Base-by-base conservation (phyloP, 2,113 vertebrate species). In the Leptodactylus fuscus region DNA sequence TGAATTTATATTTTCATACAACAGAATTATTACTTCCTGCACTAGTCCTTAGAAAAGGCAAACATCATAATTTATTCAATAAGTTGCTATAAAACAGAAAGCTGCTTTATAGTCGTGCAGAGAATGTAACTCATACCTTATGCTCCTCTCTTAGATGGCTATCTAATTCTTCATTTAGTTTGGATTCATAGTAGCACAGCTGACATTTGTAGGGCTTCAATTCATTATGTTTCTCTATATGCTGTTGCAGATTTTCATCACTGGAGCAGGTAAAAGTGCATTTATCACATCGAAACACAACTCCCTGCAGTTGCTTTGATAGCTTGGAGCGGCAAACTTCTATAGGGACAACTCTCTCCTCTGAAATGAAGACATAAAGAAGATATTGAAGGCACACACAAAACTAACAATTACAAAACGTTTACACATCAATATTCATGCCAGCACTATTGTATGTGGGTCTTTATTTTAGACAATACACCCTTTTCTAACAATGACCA, bases 201-300 rank as follows among this genome's bases (percentile, higher is more conserved):
- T 98, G 97, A 92, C 98, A 99, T 91, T 98, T 97, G 92, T 98
- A 99, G 75, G 97, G 97, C 92, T 95, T 98, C 87, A 97, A 92
- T 92, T 98, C 96, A 84, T 95, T 95, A 91, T 99, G 97, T 94
- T 99, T 98, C 91, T 96, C 96, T 90, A 98, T 94, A 94, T 99
- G 98, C 79, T 96, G 96, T 93, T 98, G 97, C 89, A 99, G 94
- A 88, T 93, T 95, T 91, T 97, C 96, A 65, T 97, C 97, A 74
- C 95, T 98, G 91, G 98, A 99, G 94, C 98, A 99, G 87, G 97
- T 99, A 92, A 99, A 99, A 87, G 98, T 98, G 93, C 98, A 99
- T 92, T 97, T 97, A 93, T 98, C 97, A 90, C 98, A 99, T 86
- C 96, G 96, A 92, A 99, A 98, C 87, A 99, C 96, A 81, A 98